Evolutionary conservation across 2,888 invertebrate species (phyloP).

Genomic region (Gastracanthus pulcherrimus): DNA sequence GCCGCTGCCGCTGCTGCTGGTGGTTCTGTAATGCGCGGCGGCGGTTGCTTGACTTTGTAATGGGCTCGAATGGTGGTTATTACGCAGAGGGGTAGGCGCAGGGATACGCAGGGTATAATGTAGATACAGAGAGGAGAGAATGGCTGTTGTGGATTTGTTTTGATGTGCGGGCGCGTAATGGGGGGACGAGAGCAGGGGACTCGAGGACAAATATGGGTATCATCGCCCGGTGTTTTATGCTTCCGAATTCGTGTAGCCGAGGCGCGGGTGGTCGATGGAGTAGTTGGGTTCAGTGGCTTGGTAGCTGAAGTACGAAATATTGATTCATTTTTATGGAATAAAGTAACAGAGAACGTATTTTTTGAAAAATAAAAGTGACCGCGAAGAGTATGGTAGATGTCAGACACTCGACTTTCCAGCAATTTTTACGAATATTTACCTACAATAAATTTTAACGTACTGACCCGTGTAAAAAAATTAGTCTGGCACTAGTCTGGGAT

Average conservation of each 20-base stretch:
- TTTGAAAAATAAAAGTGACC: no score
- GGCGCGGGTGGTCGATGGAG: no score
- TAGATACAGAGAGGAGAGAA: conserved; percentile 14
- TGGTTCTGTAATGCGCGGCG: background rate
- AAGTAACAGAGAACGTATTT: no score
- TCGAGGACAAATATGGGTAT: conserved; percentile 16
- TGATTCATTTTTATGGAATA: no score
- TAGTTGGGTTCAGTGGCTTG: no score
- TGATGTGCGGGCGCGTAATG: conserved; percentile 14
- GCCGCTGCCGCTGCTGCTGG: background rate
- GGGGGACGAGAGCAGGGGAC: background rate
- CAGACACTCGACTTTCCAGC: no score
- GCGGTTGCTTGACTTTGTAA: conserved; percentile 33
- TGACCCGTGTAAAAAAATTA: no score
- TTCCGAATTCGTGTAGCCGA: background rate
- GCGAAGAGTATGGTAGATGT: no score
- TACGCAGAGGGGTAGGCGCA: background rate
- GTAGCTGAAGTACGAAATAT: no score
- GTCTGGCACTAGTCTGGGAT: no score
- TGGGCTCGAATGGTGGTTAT: conserved; percentile 10
- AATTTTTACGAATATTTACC: no score
- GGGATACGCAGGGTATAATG: conserved; percentile 4
- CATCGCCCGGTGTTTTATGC: background rate
- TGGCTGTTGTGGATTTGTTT: conserved; percentile 43
- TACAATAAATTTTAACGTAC: no score